Conservation (phyloP, 2,797 vertebrate species). For the Benthosema pterotum region DNA sequence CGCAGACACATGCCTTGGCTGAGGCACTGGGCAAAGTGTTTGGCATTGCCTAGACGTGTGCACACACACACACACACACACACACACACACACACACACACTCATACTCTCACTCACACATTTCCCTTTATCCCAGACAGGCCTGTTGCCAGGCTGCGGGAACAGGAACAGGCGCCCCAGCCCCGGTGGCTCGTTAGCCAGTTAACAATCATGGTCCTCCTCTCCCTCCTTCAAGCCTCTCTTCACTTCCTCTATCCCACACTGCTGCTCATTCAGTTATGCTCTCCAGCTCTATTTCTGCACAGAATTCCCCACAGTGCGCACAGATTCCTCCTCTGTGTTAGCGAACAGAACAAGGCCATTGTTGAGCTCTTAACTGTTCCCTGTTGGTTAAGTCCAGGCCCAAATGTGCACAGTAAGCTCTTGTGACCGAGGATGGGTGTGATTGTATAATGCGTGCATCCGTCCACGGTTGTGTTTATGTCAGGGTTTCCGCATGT, state of each 20-base stretch:
- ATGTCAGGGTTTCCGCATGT: background rate
- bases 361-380: slow-evolving; percentile 11
- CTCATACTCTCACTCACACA: background rate
- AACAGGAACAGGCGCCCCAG: slow-evolving; percentile 44
- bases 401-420: background rate
- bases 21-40: slow-evolving; percentile 29
- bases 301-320: slow-evolving; percentile 22
- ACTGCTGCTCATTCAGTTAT: slow-evolving; percentile 27
- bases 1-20: slow-evolving; percentile 48
- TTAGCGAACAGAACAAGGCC: slow-evolving; percentile 8
- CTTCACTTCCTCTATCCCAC: slow-evolving; percentile 40
- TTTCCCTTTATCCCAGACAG: slow-evolving; percentile 22
- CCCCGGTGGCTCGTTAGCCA: slow-evolving; percentile 12
- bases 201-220: slow-evolving; percentile 36
- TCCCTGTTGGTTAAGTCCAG: slow-evolving; percentile 15
- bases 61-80: slow-evolving; percentile 9
- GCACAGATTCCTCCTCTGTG: slow-evolving; percentile 20
- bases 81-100: background rate
- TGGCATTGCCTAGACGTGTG: slow-evolving; percentile 11
- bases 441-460: slow-evolving; percentile 2
- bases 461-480: background rate
- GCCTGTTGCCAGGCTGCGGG: slow-evolving; percentile 6
- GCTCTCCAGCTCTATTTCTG: slow-evolving; percentile 20
- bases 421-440: background rate
- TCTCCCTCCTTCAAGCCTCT: slow-evolving; percentile 32